phyloP scores from a whole-genome alignment of 2,888 invertebrate genomes.

The Drosophila siamana region DNA sequence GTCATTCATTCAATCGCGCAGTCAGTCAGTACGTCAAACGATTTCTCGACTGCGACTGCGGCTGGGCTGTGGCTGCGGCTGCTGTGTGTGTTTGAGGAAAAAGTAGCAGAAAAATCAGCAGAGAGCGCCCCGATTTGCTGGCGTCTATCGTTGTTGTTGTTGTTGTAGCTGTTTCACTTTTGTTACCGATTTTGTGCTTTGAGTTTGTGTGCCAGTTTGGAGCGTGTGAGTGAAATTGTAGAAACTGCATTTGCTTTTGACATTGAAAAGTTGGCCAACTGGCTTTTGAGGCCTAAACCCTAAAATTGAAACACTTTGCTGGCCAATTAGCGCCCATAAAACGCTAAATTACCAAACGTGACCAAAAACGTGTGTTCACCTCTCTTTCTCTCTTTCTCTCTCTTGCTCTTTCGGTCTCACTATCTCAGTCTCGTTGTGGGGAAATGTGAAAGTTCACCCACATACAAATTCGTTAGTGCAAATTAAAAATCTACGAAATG shows the following conservation, averaged over 20 bases:
- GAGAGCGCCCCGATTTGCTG: constrained; percentile 33
- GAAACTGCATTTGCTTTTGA: constrained; percentile 64
- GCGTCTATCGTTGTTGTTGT: constrained; percentile 39
- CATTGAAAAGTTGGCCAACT: constrained; percentile 76
- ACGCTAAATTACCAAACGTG: constrained; percentile 59
- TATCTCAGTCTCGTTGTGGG: constrained; percentile 26
- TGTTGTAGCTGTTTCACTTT: constrained; percentile 61
- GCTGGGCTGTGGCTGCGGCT: constrained; percentile 30
- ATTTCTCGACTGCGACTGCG: constrained; percentile 53
- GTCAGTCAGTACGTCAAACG: constrained; percentile 25
- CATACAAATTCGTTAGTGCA: constrained; percentile 72
- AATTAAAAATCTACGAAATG: constrained; percentile 65
- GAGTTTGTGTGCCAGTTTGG: constrained; percentile 54
- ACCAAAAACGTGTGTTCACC: constrained; percentile 65
- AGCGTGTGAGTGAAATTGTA: constrained; percentile 66
- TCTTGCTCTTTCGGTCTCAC: neutral
- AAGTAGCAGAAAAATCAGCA: constrained; percentile 70
- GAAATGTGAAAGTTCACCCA: constrained; percentile 84
- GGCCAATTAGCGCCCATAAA: constrained; percentile 48
- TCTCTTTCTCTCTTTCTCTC: neutral
- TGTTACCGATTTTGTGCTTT: constrained; percentile 50
- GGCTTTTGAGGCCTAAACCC: neutral
- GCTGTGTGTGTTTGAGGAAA: constrained; percentile 57
- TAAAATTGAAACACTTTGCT: constrained; percentile 18
- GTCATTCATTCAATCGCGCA: constrained; percentile 57